Base-by-base conservation (phyloP, 2,888 invertebrate species). In the Sinopyrophorus schimmeli region DNA sequence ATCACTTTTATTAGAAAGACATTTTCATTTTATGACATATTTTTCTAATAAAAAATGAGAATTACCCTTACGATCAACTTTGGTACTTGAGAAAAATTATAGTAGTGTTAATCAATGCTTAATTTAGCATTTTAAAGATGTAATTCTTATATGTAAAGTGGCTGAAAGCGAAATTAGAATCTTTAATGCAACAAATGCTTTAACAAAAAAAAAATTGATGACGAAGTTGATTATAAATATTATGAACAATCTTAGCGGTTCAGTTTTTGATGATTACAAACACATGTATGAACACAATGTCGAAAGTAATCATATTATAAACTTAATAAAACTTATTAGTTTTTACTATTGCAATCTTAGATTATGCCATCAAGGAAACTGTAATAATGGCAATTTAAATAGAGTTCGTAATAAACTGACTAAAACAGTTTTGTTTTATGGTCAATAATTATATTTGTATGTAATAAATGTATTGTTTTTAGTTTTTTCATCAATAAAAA, bases 141-240 rank as follows among this genome's bases (percentile, higher is more conserved):
- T 28, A 10, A 5, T 12, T 11, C 12, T 12, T 28, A 14, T 31
- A n/a, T 31, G 31, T n/a, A 31, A 16, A 31, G 11, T 31, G 5
- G 31, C 31, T 16, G 31, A 31, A 31, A 31, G 31, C 17, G 31
- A 31, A 31, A 31, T 31, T 16, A 31, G 31, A 31, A n/a, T 16
- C 2, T 4, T 31, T 5, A 7, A 31, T 5, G 10, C 7, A n/a
- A 7, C 16, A 31, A 31, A 16, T n/a, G 17, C 15, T 16, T 31
- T 31, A 31, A 31, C 7, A 3, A 5, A 16, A 7, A 31, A 31
- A 31, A 15, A 31, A 7, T 9, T 31, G n/a, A 16, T 31, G 17
- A 16, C 31, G 11, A 16, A 31, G 9, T 31, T 31, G 17, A 31
- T 31, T 3, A n/a, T 31, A n/a, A 15, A 31, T 31, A 9, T 31